A percentile compares a stretch with the other conserved stretches of the same genome.
phyloP scores from a whole-genome alignment of 2,797 vertebrate genomes.

The Cygnus olor region DNA sequence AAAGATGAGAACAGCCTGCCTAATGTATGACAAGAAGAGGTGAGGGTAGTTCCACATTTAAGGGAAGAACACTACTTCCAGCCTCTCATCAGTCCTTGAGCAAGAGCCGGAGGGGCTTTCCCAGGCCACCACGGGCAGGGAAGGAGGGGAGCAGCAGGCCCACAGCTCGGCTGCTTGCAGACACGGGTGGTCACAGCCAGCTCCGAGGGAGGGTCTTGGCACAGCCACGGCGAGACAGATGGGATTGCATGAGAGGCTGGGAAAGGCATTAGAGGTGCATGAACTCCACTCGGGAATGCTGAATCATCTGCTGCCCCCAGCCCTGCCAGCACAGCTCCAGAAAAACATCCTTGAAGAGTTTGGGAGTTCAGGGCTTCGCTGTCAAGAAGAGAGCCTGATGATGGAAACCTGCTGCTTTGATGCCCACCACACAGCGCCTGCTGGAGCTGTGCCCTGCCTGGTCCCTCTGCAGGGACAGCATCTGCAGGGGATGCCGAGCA shows the following conservation, averaged over 20 bases:
- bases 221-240: rapidly evolving
- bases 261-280: background rate
- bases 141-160: background rate
- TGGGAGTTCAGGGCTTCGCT: background rate
- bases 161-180: background rate
- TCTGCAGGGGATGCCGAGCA: background rate
- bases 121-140: background rate
- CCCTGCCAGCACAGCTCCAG: background rate
- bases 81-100: background rate
- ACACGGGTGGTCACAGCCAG: background rate
- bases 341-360: background rate
- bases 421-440: rapidly evolving
- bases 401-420: background rate
- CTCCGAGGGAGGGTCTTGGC: background rate
- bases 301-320: background rate
- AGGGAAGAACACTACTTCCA: background rate
- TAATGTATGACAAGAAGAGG: background rate
- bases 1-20: background rate
- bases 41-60: background rate
- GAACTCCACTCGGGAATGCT: background rate
- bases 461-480: background rate
- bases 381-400: background rate
- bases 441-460: background rate
- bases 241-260: background rate
- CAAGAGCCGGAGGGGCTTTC: background rate